These are phyloP conservation scores for Pimephales promelas DNA, from an alignment of 2,113 vertebrate genomes.

Conservation along the genomic window DNA sequence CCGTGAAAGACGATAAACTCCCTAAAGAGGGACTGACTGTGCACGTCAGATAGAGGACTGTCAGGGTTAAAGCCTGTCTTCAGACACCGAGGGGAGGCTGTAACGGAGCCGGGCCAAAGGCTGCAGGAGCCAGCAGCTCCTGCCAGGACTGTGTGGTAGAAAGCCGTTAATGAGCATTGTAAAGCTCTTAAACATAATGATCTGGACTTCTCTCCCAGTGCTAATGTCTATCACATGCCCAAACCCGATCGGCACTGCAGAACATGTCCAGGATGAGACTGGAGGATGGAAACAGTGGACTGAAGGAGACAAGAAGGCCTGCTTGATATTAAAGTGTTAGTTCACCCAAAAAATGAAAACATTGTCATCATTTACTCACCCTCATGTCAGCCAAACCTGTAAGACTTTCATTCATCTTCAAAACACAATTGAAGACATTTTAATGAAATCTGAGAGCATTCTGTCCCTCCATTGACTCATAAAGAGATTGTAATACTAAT, in stretches of 20 bases:
- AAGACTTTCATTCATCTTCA: too few relatives aligned
- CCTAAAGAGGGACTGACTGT: background rate
- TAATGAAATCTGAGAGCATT: too few relatives aligned
- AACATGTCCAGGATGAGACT: slow-evolving; percentile 47
- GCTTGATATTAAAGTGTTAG: background rate
- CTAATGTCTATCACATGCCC: slow-evolving; percentile 72
- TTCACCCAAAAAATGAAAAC: too few relatives aligned
- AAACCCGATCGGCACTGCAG: slow-evolving; percentile 53
- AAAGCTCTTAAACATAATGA: slow-evolving; percentile 79
- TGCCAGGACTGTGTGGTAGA: slow-evolving; percentile 74
- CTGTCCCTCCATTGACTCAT: too few relatives aligned
- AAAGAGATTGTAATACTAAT: too few relatives aligned
- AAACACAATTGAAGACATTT: too few relatives aligned
- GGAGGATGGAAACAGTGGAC: slow-evolving; percentile 23
- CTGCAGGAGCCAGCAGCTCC: slow-evolving; percentile 63
- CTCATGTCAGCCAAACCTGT: too few relatives aligned
- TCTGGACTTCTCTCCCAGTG: slow-evolving; percentile 74
- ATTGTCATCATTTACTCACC: too few relatives aligned
- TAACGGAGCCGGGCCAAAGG: slow-evolving; percentile 66
- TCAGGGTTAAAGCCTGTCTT: slow-evolving; percentile 48
- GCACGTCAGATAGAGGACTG: slow-evolving; percentile 31
- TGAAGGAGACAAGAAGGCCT: background rate
- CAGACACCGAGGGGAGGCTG: slow-evolving; percentile 49
- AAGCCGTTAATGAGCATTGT: slow-evolving; percentile 84
- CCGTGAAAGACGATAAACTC: background rate